phyloP scores from a whole-genome alignment of 2,888 invertebrate species.

The Nudaria mundana region DNA sequence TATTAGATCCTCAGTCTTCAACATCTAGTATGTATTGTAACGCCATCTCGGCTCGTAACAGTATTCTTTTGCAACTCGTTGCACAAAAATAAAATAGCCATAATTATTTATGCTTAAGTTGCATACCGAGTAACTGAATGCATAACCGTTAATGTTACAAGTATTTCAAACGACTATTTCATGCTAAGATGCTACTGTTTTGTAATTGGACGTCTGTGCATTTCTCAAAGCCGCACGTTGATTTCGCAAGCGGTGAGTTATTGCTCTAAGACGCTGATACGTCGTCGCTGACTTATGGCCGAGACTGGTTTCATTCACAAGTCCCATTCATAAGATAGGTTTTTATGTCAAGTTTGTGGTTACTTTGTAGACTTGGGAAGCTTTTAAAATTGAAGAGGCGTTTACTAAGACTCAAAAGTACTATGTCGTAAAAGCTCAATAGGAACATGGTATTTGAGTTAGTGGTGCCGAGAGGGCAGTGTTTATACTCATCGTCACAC shows the following conservation, averaged over 20 bases:
- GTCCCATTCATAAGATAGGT: constrained; percentile 30
- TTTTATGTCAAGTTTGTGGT: constrained; percentile 10
- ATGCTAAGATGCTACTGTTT: constrained; percentile 27
- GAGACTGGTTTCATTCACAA: constrained; percentile 56
- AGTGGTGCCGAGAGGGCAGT: no score
- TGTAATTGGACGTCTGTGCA: constrained; percentile 24
- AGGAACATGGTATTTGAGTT: background rate
- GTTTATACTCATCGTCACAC: no score
- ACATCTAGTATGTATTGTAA: no score
- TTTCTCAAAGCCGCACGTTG: constrained; percentile 23
- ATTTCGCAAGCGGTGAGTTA: constrained; percentile 62
- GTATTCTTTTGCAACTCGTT: no score
- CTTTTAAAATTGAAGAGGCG: constrained; percentile 6
- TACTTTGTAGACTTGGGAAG: constrained; percentile 11
- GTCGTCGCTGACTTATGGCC: constrained; percentile 53
- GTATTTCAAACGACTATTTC: constrained; percentile 1
- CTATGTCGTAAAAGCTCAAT: background rate
- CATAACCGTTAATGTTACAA: background rate
- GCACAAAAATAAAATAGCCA: no score
- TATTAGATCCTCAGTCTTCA: no score
- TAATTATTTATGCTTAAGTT: no score
- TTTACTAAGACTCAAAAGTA: constrained; percentile 2
- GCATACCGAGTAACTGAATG: constrained; percentile 1
- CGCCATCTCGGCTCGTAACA: no score
- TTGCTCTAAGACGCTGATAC: constrained; percentile 58